These are phyloP conservation scores for Carduelis carduelis DNA, from an alignment of 2,797 vertebrate genomes.

Conservation along the genomic window DNA sequence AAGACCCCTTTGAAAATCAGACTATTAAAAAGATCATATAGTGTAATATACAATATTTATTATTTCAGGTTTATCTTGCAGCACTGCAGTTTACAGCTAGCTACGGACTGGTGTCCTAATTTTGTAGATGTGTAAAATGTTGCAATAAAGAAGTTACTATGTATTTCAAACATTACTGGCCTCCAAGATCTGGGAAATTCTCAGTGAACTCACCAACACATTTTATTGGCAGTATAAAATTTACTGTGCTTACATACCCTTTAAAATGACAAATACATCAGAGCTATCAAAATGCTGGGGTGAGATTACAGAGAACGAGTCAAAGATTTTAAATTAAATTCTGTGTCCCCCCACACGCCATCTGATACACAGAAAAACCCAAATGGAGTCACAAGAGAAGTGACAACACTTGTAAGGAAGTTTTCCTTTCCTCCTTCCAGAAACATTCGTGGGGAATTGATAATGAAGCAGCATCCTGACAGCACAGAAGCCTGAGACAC, in stretches of 20 bases:
- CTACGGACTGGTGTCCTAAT: constrained; percentile 3
- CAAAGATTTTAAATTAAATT: background rate
- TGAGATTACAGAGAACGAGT: background rate
- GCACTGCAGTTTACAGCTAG: background rate
- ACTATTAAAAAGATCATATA: background rate
- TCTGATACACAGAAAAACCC: background rate
- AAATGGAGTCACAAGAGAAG: constrained; percentile 12
- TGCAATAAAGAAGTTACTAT: constrained; percentile 69
- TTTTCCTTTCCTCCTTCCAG: background rate
- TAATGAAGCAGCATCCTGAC: background rate
- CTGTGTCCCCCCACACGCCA: background rate
- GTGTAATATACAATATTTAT: constrained; percentile 1
- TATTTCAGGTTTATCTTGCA: constrained; percentile 22
- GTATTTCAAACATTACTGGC: constrained; percentile 70
- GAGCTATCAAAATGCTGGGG: background rate
- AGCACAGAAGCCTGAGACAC: background rate
- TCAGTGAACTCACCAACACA: constrained; percentile 55
- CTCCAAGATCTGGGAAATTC: constrained; percentile 59
- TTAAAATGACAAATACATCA: constrained; percentile 45
- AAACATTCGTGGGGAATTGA: background rate
- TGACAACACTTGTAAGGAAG: background rate
- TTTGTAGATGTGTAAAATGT: constrained; percentile 64
- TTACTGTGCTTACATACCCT: constrained; percentile 65
- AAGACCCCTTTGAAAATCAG: background rate
- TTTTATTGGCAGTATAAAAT: constrained; percentile 68